Conservation (phyloP, 2,113 vertebrate species). For the Anthoscopus minutus region DNA sequence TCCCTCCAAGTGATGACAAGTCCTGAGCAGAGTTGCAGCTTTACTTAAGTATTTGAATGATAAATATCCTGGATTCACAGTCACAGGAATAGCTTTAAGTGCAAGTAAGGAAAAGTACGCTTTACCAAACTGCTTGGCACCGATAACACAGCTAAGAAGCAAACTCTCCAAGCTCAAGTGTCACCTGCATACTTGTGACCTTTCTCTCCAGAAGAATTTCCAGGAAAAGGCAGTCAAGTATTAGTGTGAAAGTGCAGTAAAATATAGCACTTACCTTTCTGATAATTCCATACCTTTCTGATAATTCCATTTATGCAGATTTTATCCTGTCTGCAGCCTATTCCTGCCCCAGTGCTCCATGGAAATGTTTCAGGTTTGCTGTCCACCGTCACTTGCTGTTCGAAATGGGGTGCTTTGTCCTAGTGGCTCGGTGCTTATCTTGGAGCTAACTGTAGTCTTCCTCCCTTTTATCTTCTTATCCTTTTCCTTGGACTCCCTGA, state of each 20-base stretch:
- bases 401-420: not conserved
- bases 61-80: not conserved
- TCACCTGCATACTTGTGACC: not conserved
- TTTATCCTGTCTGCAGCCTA: not conserved
- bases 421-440: not conserved
- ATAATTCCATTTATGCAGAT: not conserved
- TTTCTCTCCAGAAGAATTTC: not conserved
- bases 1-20: not conserved
- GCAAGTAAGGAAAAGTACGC: not conserved
- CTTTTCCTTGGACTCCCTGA: not conserved
- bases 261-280: not conserved
- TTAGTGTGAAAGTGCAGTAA: not conserved
- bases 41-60: not conserved
- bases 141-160: not conserved
- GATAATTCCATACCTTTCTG: not conserved
- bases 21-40: not conserved
- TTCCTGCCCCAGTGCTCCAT: not conserved
- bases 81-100: not conserved
- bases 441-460: not conserved
- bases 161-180: not conserved
- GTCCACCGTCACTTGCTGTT: not conserved
- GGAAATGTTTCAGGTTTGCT: not conserved
- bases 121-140: not conserved
- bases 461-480: not conserved
- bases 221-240: not conserved